Base-by-base conservation (phyloP, 2,113 vertebrate genomes). In the Scolopax mira region DNA sequence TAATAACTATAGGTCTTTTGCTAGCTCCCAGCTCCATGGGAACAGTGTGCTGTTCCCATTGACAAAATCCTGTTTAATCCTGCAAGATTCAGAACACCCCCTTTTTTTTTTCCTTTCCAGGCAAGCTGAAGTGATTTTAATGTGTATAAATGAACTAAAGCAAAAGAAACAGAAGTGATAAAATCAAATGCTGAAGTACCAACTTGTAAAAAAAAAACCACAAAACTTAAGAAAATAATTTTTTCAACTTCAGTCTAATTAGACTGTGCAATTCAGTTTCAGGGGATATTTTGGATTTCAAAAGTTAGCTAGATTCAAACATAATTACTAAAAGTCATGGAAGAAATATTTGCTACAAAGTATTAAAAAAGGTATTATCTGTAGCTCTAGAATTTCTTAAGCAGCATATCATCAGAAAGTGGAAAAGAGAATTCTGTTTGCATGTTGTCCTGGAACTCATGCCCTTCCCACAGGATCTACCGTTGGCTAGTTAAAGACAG, bases 1-100 rank as follows among this genome's bases (percentile, higher is more conserved):
- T 95, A 93, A 92, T 94, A 96, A 94, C 85, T 71, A 24, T 37
- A 83, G 64, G 78, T 96, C 6, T 81, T 95, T 64, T 91, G 13
- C 70, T 85, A 65, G 49, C 37, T 93, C 49, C 30, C 49, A 85
- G 81, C 48, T 85, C 77, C 42, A 44, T 49, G 35, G 71, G 81
- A n/a, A n/a, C n/a, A n/a, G 66, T 88, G 58, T 73, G 41, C 28
- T 92, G 84, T 93, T 95, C 74, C 31, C 46, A 92, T 42, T 96
- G 62, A 95, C 66, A 96, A 79, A 87, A 95, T 66, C 89, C 52
- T 46, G 14, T 65, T 94, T 75, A 89, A 55, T 88, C 35, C 70
- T 72, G 11, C 28, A n/a, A 89, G 44, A 67, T 41, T 13, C 14
- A 86, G 51, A 79, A 74, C 35, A 75, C 24, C 14, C 33, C 18